A percentile compares a stretch with the other conserved stretches of the same genome.
Evolutionary conservation across 2,888 invertebrate genomes (phyloP).

Genomic region (Troides aeacus): DNA sequence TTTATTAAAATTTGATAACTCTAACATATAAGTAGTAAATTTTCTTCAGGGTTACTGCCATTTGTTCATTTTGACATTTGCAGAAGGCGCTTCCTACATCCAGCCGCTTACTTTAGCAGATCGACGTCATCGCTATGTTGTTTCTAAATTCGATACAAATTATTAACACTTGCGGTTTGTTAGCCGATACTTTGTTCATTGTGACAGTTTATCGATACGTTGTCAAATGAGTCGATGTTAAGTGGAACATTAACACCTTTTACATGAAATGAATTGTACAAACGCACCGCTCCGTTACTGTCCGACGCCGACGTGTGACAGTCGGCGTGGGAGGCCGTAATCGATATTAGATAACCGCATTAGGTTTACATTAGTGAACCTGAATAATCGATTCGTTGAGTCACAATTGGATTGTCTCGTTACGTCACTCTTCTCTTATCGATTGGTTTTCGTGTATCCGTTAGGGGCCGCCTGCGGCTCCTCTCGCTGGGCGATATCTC

Average conservation of each 20-base stretch:
- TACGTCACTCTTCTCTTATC: constrained; percentile 37
- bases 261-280: constrained; percentile 7
- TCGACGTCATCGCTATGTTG: no score
- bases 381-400: constrained; percentile 54
- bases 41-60: no score
- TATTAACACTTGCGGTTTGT: not conserved
- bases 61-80: no score
- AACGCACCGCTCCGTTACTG: constrained; percentile 22
- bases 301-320: constrained; percentile 54
- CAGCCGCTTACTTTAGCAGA: no score
- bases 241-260: constrained; percentile 28
- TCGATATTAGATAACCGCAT: constrained; percentile 73
- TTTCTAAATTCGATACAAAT: no score
- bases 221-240: constrained; percentile 19
- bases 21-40: no score
- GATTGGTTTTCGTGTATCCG: constrained; percentile 38
- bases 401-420: constrained; percentile 48
- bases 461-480: constrained; percentile 41
- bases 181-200: constrained; percentile 8
- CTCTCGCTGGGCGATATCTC: constrained; percentile 34
- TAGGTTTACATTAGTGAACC: constrained; percentile 62
- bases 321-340: constrained; percentile 63
- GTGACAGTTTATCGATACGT: constrained; percentile 23
- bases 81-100: no score
- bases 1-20: no score